These are phyloP conservation scores for Leptopilina drosophilae DNA, from an alignment of 2,888 invertebrate species.

Conservation along the genomic window DNA sequence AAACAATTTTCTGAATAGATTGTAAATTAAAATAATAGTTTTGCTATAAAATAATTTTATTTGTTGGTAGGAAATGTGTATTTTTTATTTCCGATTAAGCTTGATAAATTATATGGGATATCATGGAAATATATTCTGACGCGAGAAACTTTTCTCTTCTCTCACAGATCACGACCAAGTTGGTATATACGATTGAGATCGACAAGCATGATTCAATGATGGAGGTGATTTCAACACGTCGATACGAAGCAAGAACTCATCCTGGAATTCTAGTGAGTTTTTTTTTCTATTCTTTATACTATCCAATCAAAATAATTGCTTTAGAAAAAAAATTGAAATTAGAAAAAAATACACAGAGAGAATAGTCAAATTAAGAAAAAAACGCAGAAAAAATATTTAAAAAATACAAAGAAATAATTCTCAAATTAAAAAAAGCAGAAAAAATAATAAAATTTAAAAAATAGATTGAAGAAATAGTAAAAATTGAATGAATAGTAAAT, in stretches of 20 bases:
- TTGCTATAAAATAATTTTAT: too few relatives aligned
- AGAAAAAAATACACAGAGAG: neutral
- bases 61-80: slow-evolving; percentile 45
- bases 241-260: slow-evolving; percentile 72
- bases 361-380: neutral
- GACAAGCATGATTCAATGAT: slow-evolving; percentile 66
- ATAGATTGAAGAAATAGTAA: too few relatives aligned
- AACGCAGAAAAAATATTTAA: neutral
- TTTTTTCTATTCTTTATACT: neutral
- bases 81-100: slow-evolving; percentile 38
- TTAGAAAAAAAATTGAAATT: neutral
- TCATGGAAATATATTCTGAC: slow-evolving; percentile 36
- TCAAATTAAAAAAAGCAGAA: too few relatives aligned
- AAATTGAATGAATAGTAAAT: too few relatives aligned
- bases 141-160: slow-evolving; percentile 40
- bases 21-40: too few relatives aligned
- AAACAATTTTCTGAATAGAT: too few relatives aligned
- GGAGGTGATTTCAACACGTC: slow-evolving; percentile 75
- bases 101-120: slow-evolving; percentile 44
- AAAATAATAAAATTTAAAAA: too few relatives aligned
- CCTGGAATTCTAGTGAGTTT: slow-evolving; percentile 68
- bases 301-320: neutral
- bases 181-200: slow-evolving; percentile 23
- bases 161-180: slow-evolving; percentile 38
- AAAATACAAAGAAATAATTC: too few relatives aligned